A percentile compares a stretch with the other conserved stretches of the same genome.
These are phyloP conservation scores for Bombus superbus DNA, from an alignment of 1,140 invertebrate genomes.

Conservation along the genomic window DNA sequence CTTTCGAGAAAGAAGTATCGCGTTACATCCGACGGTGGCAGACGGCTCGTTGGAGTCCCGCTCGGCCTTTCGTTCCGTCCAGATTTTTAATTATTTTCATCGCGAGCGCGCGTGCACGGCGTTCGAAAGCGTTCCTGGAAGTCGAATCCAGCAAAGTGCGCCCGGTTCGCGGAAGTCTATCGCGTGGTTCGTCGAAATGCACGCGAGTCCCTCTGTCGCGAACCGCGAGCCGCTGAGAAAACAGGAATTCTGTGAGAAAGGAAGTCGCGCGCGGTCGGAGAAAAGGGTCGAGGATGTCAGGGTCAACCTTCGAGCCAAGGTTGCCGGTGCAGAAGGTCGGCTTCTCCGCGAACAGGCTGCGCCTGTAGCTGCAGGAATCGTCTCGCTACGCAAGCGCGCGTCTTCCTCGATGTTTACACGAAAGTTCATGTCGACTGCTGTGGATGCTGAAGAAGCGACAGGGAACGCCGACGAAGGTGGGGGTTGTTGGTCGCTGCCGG, in stretches of 20 bases:
- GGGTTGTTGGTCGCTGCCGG: constrained; percentile 14
- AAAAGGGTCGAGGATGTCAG: background rate
- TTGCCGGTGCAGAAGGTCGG: background rate
- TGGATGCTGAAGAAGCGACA: constrained; percentile 37
- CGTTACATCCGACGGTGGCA: constrained; percentile 31
- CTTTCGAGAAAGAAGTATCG: constrained; percentile 34
- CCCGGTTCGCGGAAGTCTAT: background rate
- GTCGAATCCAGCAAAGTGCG: background rate
- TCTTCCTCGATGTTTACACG: constrained; percentile 64
- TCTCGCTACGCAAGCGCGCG: constrained; percentile 41
- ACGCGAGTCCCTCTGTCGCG: background rate
- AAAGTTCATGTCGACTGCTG: constrained; percentile 69
- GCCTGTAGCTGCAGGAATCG: background rate
- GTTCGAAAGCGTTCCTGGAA: background rate
- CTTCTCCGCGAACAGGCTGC: background rate
- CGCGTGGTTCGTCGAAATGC: background rate
- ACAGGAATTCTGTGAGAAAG: background rate
- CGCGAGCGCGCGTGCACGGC: background rate
- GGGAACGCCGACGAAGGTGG: constrained; percentile 16
- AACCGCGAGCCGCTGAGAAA: background rate
- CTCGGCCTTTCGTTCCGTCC: background rate
- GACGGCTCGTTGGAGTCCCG: constrained; percentile 10
- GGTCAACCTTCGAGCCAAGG: constrained; percentile 30
- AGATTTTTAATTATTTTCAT: background rate
- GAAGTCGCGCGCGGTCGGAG: background rate